Percentiles rank a stretch among this genome's conserved stretches.
Evolutionary conservation across 2,888 invertebrate genomes (phyloP).

Genomic region (Abrostola triplasia): DNA sequence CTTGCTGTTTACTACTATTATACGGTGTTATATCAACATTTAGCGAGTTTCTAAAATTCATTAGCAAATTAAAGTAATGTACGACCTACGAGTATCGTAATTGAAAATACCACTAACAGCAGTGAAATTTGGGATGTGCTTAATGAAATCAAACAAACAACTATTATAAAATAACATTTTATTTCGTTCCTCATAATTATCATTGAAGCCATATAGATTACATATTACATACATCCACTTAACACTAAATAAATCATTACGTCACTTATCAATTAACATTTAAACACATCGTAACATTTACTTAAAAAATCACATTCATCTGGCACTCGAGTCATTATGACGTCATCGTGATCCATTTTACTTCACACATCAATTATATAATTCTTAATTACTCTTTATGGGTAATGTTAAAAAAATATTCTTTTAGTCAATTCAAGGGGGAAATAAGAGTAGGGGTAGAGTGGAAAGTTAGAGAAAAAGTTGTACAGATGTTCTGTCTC

Average conservation of each 20-base stretch:
- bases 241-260: conserved; percentile 73
- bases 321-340: conserved; percentile 79
- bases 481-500: not conserved
- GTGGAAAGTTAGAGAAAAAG: not conserved
- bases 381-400: conserved; percentile 21
- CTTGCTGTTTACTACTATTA: too few relatives aligned
- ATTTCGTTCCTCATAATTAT: conserved; percentile 77
- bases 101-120: not conserved
- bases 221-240: conserved; percentile 79
- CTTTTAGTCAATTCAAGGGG: conserved; percentile 19
- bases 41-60: too few relatives aligned
- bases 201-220: conserved; percentile 81
- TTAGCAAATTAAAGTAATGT: too few relatives aligned
- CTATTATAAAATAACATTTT: conserved; percentile 86
- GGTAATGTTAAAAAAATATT: conserved; percentile 44
- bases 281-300: conserved; percentile 72
- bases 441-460: conserved; percentile 6
- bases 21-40: too few relatives aligned
- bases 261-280: conserved; percentile 66
- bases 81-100: too few relatives aligned
- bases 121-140: conserved; percentile 48
- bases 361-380: conserved; percentile 35
- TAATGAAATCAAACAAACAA: conserved; percentile 54
- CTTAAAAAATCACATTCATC: conserved; percentile 83
- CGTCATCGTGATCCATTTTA: conserved; percentile 55